Percentiles rank a stretch among this genome's conserved stretches.
Conservation (phyloP, 2,888 invertebrate genomes). For the Hipparchia semele region DNA sequence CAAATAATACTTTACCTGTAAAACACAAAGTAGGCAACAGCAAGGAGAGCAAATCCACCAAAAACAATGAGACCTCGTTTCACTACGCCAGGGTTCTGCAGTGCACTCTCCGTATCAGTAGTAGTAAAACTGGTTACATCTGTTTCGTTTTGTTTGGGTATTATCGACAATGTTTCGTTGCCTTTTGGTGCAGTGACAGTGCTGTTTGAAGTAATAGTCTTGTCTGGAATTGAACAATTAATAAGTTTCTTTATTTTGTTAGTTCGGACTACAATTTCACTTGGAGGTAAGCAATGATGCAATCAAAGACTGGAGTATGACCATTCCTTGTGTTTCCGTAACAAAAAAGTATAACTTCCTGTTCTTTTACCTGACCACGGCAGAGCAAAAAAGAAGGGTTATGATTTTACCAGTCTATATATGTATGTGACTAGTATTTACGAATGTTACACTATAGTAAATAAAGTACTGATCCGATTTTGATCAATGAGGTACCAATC, state of each 20-base stretch:
- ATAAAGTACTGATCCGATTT: no score
- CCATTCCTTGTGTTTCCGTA: no score
- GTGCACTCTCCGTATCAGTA: conserved; percentile 26
- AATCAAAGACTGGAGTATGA: no score
- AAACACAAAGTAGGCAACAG: conserved; percentile 73
- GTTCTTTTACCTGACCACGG: no score
- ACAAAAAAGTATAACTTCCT: no score
- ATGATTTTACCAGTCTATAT: no score
- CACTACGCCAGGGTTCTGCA: conserved; percentile 69
- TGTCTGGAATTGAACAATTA: conserved; percentile 2
- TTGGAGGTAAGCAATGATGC: no score
- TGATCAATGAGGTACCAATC: no score
- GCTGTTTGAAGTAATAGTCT: conserved; percentile 4
- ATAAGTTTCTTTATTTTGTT: background rate
- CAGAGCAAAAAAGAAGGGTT: no score
- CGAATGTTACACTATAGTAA: no score
- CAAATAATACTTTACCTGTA: conserved; percentile 62
- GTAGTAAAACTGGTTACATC: conserved; percentile 42
- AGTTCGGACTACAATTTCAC: no score
- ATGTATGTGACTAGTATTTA: no score
- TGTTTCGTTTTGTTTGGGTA: conserved; percentile 22
- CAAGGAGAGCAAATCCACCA: conserved; percentile 73
- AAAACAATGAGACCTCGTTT: conserved; percentile 76
- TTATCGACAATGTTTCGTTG: conserved; percentile 20
- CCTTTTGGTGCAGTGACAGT: conserved; percentile 7